Evolutionary conservation across 2,113 vertebrate genomes (phyloP), one percentile per base, ranked within the genome.

Genomic region (Heterocephalus glaber): DNA sequence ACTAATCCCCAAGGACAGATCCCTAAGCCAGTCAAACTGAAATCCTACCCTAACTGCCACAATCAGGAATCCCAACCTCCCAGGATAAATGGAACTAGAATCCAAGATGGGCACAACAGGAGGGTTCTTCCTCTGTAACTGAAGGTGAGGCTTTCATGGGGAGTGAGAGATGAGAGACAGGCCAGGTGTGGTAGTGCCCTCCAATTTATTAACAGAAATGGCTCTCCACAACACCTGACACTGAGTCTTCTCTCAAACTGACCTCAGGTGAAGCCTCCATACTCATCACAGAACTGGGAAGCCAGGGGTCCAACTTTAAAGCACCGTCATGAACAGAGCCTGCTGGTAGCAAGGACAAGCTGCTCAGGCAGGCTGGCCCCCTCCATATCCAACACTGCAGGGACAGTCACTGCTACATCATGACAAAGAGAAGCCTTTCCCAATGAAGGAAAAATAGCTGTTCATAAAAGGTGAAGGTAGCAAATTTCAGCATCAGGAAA

Each of bases 251-350:
- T 30, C 80, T 44, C 52, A 33, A 12, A 20, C 33, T 7, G 22
- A 41, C 24, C 52, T 5, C 44, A 28, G 47, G 52, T 14, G 65
- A 68, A 10, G 4, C 54, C 47, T 84, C 79, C 70, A 16, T 13
- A 11, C 38, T 24, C 7, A 9, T 2, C 12, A 30, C 87, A 33
- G 24, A 49, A 22, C 47, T 33, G 22, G 30, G 8, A 52, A 13
- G 24, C 12, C 63, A 14, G 0, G 1, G 2, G 24, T n/a, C 44
- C 35, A 24, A 35, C 28, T 35, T 47, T 49, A 6, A 70, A 19
- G 44, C 8, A 0, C 33, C 0, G 0, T 16, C 7, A 12, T 33
- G 14, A 20, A n/a, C 0, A 0, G 13, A 14, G 38, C 20, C 66
- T 14, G 65, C 47, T 4, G 30, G 2, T 5, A 6, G 16, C 11